phyloP scores from a whole-genome alignment of 2,797 vertebrate genomes.

The Lepidocolaptes lacrymiger region DNA sequence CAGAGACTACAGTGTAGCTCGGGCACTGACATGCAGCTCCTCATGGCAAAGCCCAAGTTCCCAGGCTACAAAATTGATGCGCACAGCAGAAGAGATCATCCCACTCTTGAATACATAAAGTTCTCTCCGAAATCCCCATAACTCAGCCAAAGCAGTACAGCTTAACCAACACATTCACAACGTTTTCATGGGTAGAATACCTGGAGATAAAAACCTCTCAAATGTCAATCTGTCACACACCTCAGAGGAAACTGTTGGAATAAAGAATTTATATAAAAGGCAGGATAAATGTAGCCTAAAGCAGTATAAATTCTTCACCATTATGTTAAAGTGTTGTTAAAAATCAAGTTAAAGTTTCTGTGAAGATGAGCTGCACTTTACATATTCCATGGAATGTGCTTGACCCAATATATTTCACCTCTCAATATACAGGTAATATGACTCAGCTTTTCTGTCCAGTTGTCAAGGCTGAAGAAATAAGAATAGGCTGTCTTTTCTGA shows the following conservation, averaged over 20 bases:
- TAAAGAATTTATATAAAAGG: neutral
- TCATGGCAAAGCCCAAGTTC: neutral
- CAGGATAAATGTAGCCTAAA: neutral
- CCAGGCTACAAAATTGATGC: neutral
- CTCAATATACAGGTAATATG: neutral
- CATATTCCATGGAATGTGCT: neutral
- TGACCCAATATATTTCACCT: neutral
- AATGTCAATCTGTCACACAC: neutral
- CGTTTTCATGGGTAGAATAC: neutral
- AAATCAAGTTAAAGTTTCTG: neutral
- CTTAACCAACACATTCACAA: neutral
- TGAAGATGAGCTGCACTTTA: neutral
- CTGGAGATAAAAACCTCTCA: neutral
- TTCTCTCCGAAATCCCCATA: neutral
- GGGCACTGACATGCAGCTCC: neutral
- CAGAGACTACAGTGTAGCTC: neutral
- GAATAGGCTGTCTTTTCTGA: neutral
- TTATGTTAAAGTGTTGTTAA: neutral
- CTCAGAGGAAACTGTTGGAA: neutral
- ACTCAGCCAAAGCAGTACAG: neutral
- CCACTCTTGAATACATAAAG: neutral
- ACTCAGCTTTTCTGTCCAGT: constrained; percentile 1
- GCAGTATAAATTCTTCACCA: neutral
- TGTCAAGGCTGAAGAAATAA: neutral
- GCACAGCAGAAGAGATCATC: neutral